Conservation (phyloP, 2,113 vertebrate species). For the Trematomus loennbergii region DNA sequence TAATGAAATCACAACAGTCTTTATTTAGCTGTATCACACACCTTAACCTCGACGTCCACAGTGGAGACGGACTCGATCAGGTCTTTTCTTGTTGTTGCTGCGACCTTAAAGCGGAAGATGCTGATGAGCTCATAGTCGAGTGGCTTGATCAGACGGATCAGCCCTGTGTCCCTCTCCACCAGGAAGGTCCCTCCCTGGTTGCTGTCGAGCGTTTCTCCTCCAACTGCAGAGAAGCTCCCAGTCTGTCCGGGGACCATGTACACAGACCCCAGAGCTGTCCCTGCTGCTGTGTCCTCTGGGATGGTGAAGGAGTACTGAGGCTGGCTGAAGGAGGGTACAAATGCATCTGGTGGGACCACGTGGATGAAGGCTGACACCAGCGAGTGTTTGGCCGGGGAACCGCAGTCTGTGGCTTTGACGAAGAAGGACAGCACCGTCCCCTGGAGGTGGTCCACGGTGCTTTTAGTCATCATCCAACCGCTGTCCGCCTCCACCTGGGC, state of each 20-base stretch:
- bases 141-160: conserved; percentile 89
- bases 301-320: conserved; percentile 94
- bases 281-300: conserved; percentile 90
- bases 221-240: conserved; percentile 86
- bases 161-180: conserved; percentile 91
- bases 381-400: conserved; percentile 91
- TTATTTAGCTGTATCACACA: conserved; percentile 58
- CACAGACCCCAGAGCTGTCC: conserved; percentile 91
- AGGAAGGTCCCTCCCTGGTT: conserved; percentile 90
- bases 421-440: conserved; percentile 95
- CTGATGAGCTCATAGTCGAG: conserved; percentile 91
- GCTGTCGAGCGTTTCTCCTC: conserved; percentile 90
- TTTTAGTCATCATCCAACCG: conserved; percentile 98
- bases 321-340: conserved; percentile 92
- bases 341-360: conserved; percentile 90
- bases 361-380: conserved; percentile 96
- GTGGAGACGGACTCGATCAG: conserved; percentile 90
- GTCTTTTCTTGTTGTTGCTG: conserved; percentile 88
- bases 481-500: conserved; percentile 90
- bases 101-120: conserved; percentile 92
- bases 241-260: conserved; percentile 86
- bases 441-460: conserved; percentile 90
- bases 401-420: conserved; percentile 95
- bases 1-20: not conserved
- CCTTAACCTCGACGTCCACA: conserved; percentile 93